A percentile compares a stretch with the other conserved stretches of the same genome.
phyloP scores from a whole-genome alignment of 2,888 invertebrate genomes.

The Caenorhabditis sulstoni region DNA sequence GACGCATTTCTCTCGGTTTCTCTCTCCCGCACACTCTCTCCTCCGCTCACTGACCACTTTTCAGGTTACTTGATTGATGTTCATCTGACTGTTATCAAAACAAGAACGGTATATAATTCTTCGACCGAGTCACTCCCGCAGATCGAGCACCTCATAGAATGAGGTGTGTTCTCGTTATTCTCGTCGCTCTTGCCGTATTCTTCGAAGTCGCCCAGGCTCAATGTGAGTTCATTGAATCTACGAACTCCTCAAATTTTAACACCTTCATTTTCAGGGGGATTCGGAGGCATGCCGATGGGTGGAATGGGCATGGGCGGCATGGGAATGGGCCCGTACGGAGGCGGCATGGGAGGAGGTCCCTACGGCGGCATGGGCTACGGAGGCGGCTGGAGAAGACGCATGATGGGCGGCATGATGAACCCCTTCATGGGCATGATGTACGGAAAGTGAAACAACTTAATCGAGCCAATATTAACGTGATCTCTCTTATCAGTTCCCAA shows the following conservation, averaged over 20 bases:
- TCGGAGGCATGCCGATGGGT: constrained; percentile 24
- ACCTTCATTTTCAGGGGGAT: constrained; percentile 23
- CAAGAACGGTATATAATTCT: constrained; percentile 6
- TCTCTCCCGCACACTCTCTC: constrained; percentile 12
- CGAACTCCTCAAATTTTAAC: neutral
- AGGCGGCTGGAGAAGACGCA: constrained; percentile 46
- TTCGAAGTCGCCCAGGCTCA: constrained; percentile 28
- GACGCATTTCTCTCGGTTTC: constrained; percentile 4
- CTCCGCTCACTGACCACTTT: constrained; percentile 9
- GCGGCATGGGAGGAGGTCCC: constrained; percentile 12
- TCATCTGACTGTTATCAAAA: constrained; percentile 17
- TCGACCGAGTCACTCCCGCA: neutral
- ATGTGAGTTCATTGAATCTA: constrained; percentile 39
- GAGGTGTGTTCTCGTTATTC: constrained; percentile 12
- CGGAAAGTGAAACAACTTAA: constrained; percentile 18
- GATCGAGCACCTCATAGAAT: constrained; percentile 6
- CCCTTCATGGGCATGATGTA: constrained; percentile 59
- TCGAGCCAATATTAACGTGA: constrained; percentile 15
- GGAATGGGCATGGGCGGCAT: constrained; percentile 37
- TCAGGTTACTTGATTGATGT: constrained; percentile 30
- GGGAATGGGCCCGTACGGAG: constrained; percentile 25
- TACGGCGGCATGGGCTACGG: constrained; percentile 40
- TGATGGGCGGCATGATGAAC: constrained; percentile 55
- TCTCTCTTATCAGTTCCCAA: constrained; percentile 20
- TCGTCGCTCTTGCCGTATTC: constrained; percentile 9